Evolutionary conservation across 2,888 invertebrate species (phyloP).

Genomic region (Parthenolecanium corni): DNA sequence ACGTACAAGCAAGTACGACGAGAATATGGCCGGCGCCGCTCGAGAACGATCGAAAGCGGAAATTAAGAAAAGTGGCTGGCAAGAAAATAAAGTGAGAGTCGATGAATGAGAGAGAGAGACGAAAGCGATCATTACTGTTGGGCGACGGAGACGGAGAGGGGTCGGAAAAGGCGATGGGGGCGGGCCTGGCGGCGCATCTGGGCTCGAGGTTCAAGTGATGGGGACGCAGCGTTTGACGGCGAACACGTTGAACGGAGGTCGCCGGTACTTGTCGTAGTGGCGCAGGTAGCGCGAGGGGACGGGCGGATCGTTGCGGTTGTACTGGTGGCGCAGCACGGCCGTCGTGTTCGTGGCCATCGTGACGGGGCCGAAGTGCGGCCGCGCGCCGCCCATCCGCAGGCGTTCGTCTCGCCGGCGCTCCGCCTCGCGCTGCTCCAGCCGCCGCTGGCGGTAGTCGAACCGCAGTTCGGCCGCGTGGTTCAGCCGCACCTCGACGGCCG

Average conservation of each 20-base stretch:
- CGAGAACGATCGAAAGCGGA: too few relatives aligned
- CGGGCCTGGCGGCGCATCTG: too few relatives aligned
- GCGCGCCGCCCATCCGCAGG: not conserved
- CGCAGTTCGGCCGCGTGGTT: not conserved
- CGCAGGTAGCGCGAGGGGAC: slow-evolving; percentile 1
- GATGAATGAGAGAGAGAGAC: too few relatives aligned
- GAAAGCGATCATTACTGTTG: too few relatives aligned
- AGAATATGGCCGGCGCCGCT: too few relatives aligned
- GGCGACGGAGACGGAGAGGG: too few relatives aligned
- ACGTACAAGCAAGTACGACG: too few relatives aligned
- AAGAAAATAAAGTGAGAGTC: too few relatives aligned
- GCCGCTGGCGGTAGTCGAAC: not conserved
- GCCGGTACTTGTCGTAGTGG: slow-evolving; percentile 8
- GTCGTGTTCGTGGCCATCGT: slow-evolving; percentile 3
- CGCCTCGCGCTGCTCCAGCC: not conserved
- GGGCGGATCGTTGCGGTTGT: slow-evolving; percentile 14
- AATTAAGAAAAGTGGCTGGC: too few relatives aligned
- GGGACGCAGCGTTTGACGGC: too few relatives aligned
- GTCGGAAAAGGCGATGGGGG: too few relatives aligned
- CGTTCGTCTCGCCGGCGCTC: not conserved
- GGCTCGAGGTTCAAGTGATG: too few relatives aligned
- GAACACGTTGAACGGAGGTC: slow-evolving; percentile 2
- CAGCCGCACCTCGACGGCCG: not conserved
- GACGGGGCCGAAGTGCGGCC: not conserved
- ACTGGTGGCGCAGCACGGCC: slow-evolving; percentile 4